Evolutionary conservation across 2,113 vertebrate genomes (phyloP).

Genomic region (Empidonax alnorum): DNA sequence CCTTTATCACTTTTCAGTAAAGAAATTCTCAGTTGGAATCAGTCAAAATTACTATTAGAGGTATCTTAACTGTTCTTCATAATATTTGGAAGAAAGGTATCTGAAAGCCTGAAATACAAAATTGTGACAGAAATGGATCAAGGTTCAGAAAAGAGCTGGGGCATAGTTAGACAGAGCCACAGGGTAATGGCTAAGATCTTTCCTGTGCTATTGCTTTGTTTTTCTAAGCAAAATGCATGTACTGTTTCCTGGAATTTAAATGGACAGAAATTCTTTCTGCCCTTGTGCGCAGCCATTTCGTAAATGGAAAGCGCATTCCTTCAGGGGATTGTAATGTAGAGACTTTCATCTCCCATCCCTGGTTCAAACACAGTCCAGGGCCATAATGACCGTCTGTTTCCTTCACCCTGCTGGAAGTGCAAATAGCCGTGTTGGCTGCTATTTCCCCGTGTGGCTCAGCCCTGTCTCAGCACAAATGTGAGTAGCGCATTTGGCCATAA

Average conservation of each 20-base stretch:
- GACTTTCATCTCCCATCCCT: constrained; percentile 23
- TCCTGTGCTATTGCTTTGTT: constrained; percentile 42
- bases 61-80: neutral
- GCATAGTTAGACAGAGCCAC: neutral
- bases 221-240: constrained; percentile 37
- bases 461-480: neutral
- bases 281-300: constrained; percentile 10
- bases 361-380: constrained; percentile 46
- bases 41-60: neutral
- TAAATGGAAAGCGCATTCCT: constrained; percentile 48
- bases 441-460: neutral
- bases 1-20: neutral
- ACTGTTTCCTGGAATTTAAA: constrained; percentile 55
- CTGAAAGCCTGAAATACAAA: neutral
- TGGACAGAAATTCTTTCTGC: constrained; percentile 54
- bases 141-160: neutral
- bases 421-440: neutral
- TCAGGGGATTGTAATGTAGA: constrained; percentile 46
- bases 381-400: neutral
- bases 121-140: neutral
- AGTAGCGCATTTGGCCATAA: neutral
- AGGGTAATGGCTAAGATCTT: neutral
- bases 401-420: neutral
- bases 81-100: neutral
- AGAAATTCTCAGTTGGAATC: neutral